These are phyloP conservation scores for Archilochus colubris DNA, from an alignment of 2,113 vertebrate species.

Conservation along the genomic window DNA sequence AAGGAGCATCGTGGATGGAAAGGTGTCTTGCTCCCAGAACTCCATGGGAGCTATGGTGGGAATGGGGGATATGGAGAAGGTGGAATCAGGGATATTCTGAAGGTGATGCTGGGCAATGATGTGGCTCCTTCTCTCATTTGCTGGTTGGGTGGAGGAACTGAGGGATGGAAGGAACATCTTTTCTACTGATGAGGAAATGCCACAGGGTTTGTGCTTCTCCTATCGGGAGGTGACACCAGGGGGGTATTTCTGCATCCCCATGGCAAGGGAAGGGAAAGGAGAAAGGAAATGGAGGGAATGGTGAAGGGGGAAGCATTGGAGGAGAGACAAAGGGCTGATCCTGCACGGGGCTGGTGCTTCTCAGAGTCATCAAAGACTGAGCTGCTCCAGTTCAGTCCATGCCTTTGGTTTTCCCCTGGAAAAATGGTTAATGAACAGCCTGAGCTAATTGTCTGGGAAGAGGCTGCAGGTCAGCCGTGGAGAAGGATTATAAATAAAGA, in stretches of 20 bases:
- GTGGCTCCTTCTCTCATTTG: background rate
- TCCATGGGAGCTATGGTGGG: slow-evolving; percentile 16
- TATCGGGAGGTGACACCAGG: accelerated
- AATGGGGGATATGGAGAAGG: background rate
- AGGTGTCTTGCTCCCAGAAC: background rate
- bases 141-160: background rate
- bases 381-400: background rate
- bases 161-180: background rate
- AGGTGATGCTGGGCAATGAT: background rate
- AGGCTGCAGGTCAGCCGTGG: background rate
- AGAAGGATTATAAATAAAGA: background rate
- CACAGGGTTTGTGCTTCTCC: background rate
- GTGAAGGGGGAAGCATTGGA: background rate
- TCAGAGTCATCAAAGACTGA: background rate
- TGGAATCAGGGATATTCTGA: accelerated
- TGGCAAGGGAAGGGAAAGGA: background rate
- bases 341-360: background rate
- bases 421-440: background rate
- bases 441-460: background rate
- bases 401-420: accelerated
- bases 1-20: background rate
- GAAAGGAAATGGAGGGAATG: background rate
- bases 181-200: accelerated
- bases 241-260: background rate
- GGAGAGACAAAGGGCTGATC: background rate